phyloP scores from a whole-genome alignment of 2,888 invertebrate species.

The Achlya flavicornis region DNA sequence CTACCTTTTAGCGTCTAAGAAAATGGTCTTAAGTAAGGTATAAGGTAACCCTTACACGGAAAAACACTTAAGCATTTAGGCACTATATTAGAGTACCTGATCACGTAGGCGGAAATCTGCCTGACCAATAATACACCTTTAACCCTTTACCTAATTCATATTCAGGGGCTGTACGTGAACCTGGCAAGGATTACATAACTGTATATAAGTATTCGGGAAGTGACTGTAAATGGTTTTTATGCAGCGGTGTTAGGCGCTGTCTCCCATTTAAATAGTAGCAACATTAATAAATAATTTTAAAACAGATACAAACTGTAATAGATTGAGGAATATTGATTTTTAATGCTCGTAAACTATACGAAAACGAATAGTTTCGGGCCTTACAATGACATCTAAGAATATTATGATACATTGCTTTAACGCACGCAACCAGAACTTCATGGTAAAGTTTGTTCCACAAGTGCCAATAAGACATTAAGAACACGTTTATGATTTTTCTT shows the following conservation, averaged over 20 bases:
- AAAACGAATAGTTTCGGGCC: too few relatives aligned
- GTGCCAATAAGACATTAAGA: too few relatives aligned
- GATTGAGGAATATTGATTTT: too few relatives aligned
- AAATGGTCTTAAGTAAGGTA: constrained; percentile 21
- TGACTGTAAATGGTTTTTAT: constrained; percentile 65
- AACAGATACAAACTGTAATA: neutral
- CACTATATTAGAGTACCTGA: constrained; percentile 55
- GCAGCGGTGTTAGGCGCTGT: constrained; percentile 55
- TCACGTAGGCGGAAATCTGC: constrained; percentile 70
- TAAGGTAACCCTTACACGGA: constrained; percentile 47
- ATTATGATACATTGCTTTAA: too few relatives aligned
- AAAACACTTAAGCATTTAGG: constrained; percentile 61
- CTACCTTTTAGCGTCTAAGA: constrained; percentile 40
- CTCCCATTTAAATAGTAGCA: constrained; percentile 36
- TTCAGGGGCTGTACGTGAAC: constrained; percentile 51
- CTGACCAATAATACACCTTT: constrained; percentile 72
- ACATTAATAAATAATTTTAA: constrained; percentile 41
- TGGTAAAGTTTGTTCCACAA: too few relatives aligned
- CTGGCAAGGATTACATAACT: constrained; percentile 65
- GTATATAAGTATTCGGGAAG: constrained; percentile 54
- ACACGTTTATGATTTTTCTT: too few relatives aligned
- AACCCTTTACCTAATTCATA: constrained; percentile 66
- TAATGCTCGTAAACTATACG: too few relatives aligned
- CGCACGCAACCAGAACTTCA: too few relatives aligned
- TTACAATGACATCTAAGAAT: too few relatives aligned